Conservation (phyloP, 2,888 invertebrate genomes). For the Sarcophaga caerulescens region DNA sequence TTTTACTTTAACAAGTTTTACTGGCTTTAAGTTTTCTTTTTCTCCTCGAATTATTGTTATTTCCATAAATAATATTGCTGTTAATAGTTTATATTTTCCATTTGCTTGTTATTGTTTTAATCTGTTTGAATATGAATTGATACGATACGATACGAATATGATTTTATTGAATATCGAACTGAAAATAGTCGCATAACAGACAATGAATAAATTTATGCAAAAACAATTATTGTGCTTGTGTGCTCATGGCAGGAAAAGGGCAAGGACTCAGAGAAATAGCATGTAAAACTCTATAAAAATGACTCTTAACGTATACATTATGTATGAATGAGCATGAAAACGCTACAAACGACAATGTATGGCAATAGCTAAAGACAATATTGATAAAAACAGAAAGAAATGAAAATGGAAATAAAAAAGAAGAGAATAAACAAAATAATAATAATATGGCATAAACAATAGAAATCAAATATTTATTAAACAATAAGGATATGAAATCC, state of each 20-base stretch:
- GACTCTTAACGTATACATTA: too few relatives aligned
- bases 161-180: too few relatives aligned
- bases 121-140: too few relatives aligned
- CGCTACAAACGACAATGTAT: not conserved
- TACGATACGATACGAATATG: too few relatives aligned
- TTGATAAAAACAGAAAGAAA: not conserved
- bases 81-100: too few relatives aligned
- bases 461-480: constrained; percentile 43
- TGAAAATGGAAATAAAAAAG: not conserved
- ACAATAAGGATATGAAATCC: constrained; percentile 6
- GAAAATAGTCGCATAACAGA: not conserved
- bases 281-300: not conserved
- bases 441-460: not conserved
- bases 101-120: too few relatives aligned
- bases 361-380: not conserved
- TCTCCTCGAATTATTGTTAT: too few relatives aligned
- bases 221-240: constrained; percentile 26
- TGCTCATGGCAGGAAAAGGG: constrained; percentile 1
- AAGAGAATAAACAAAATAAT: not conserved
- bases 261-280: not conserved
- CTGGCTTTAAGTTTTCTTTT: too few relatives aligned
- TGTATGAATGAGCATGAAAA: not conserved
- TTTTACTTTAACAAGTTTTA: too few relatives aligned
- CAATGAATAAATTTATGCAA: constrained; percentile 43
- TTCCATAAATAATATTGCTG: too few relatives aligned